Evolutionary conservation across 2,797 vertebrate genomes (phyloP), one percentile per base, ranked within the genome.

Genomic region (Halcyon chelicuti): DNA sequence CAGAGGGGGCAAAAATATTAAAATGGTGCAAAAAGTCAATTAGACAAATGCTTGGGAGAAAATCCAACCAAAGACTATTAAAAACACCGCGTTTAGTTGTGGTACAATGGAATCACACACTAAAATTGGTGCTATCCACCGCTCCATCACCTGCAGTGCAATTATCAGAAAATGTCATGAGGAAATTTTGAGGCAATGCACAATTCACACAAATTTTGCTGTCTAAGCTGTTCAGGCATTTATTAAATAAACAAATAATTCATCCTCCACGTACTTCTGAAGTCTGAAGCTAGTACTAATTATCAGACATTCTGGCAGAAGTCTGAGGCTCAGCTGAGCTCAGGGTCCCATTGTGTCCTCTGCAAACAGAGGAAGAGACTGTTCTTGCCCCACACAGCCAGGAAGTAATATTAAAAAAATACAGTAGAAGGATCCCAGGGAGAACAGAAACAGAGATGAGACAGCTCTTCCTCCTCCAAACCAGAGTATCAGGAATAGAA

Each of bases 161-260:
- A 86, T 14, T 57, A 47, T 42, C 62, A 63, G 55, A 63, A 88
- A 84, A 63, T 14, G 5, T 37, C 22, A 82, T 89, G 29, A 75
- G 60, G 5, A 28, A 35, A 14, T 61, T 86, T 62, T 31, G 55
- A 88, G 35, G 71, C 29, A 75, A 88, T n/a, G 25, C 25, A 54
- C 75, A 94, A 86, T 73, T 90, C 79, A 93, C 58, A 12, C 22
- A 75, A 72, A 86, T 75, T 44, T 87, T 90, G 47, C 31, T 5
- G 7, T 88, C 61, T 72, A 86, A 91, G 66, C 81, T 95, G 66
- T 84, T 90, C 16, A 73, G 46, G 28, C 35, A 86, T 91, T 91
- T 75, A 79, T 76, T 86, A 91, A 65, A 94, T 52, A 86, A 96
- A 94, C 54, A 93, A 89, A 80, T 83, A 90, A 90, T 55, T 93